phyloP scores from a whole-genome alignment of 2,888 invertebrate species.

The Sericinus montela region DNA sequence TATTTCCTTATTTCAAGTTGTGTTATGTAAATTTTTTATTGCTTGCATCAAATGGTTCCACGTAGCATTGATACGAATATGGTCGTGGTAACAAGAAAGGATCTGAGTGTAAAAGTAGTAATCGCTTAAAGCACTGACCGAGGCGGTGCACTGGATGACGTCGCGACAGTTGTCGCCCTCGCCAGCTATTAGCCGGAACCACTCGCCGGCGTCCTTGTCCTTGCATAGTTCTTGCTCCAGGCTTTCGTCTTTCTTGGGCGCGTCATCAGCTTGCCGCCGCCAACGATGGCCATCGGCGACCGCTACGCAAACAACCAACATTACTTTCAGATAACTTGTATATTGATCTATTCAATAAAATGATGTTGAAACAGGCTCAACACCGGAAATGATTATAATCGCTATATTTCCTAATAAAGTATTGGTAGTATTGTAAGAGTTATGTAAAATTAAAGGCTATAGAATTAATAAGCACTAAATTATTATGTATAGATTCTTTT shows the following conservation, averaged over 20 bases:
- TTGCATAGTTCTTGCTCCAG: slow-evolving; percentile 94
- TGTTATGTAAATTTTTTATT: slow-evolving; percentile 11
- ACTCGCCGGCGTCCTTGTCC: slow-evolving; percentile 96
- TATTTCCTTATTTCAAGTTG: neutral
- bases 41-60: slow-evolving; percentile 8
- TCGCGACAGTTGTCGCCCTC: slow-evolving; percentile 96
- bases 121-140: slow-evolving; percentile 79
- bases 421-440: slow-evolving; percentile 9
- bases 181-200: slow-evolving; percentile 94
- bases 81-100: slow-evolving; percentile 28
- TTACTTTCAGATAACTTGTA: slow-evolving; percentile 4
- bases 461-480: slow-evolving; percentile 14
- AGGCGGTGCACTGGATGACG: slow-evolving; percentile 96
- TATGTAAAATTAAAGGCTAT: slow-evolving; percentile 5
- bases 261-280: slow-evolving; percentile 85
- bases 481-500: slow-evolving; percentile 31
- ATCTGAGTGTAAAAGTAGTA: slow-evolving; percentile 32
- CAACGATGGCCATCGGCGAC: slow-evolving; percentile 76
- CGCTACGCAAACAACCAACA: slow-evolving; percentile 42
- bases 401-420: slow-evolving; percentile 12
- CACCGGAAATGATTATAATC: neutral
- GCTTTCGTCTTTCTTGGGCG: slow-evolving; percentile 89
- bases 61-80: slow-evolving; percentile 17
- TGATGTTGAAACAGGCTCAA: slow-evolving; percentile 1
- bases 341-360: neutral